These are phyloP conservation scores for Columbina picui DNA, from an alignment of 2,113 vertebrate species.

Conservation along the genomic window DNA sequence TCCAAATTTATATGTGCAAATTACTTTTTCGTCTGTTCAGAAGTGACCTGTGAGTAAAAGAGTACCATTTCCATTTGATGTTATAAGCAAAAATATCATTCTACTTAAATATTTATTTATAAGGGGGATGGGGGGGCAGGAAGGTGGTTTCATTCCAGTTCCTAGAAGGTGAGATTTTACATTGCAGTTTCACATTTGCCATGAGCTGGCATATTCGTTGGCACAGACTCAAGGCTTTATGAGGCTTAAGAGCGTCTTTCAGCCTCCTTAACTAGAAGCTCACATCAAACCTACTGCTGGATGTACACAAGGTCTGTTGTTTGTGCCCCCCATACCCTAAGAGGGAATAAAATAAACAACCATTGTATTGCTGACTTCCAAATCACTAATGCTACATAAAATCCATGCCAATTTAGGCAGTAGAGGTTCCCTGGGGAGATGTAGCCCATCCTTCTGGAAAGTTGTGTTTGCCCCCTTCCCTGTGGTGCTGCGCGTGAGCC, in stretches of 20 bases:
- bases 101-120: neutral
- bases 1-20: neutral
- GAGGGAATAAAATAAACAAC: neutral
- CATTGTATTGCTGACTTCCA: neutral
- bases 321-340: neutral
- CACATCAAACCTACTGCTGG: neutral
- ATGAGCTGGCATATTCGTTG: neutral
- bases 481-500: fast-evolving
- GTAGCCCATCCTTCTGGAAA: neutral
- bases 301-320: neutral
- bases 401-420: neutral
- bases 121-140: no score
- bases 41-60: neutral
- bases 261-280: neutral
- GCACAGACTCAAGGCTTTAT: neutral
- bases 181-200: neutral
- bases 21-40: neutral
- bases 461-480: neutral
- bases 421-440: neutral
- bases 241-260: neutral
- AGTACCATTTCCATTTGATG: neutral
- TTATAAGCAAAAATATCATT: neutral
- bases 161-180: neutral
- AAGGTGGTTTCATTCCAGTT: neutral
- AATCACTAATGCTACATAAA: neutral